Evolutionary conservation across 2,888 invertebrate genomes (phyloP).

Genomic region (Folsomia candida): DNA sequence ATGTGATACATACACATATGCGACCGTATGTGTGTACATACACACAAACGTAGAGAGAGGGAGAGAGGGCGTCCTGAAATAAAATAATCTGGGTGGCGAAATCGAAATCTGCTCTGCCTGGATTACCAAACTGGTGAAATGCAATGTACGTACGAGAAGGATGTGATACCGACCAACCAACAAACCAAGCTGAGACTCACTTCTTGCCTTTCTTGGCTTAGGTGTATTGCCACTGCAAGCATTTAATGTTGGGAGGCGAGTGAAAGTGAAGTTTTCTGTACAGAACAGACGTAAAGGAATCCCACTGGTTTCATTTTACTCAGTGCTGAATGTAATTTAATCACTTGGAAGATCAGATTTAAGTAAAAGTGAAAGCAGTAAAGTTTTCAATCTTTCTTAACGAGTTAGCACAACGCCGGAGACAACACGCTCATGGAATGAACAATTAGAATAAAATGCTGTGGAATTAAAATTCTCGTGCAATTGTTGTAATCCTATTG

Average conservation of each 20-base stretch:
- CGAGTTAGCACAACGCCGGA: slow-evolving; percentile 8
- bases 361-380: slow-evolving; percentile 11
- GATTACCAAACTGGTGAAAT: neutral
- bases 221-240: too few species aligned
- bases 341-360: slow-evolving; percentile 13
- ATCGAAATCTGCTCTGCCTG: neutral
- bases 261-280: neutral
- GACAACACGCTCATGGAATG: neutral
- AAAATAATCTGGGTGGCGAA: neutral
- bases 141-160: neutral
- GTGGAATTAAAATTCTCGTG: neutral
- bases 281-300: neutral
- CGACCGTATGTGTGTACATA: too few species aligned
- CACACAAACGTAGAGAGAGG: too few species aligned
- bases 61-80: neutral
- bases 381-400: slow-evolving; percentile 17
- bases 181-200: neutral
- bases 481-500: neutral
- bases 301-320: neutral
- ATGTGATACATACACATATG: too few species aligned
- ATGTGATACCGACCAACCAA: neutral
- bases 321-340: slow-evolving; percentile 10
- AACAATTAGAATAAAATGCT: slow-evolving; percentile 6
- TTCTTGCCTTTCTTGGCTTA: neutral
- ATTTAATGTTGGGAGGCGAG: too few species aligned